Percentiles rank a stretch among this genome's conserved stretches.
phyloP scores from a whole-genome alignment of 2,113 vertebrate species.

The Desmodus rotundus region DNA sequence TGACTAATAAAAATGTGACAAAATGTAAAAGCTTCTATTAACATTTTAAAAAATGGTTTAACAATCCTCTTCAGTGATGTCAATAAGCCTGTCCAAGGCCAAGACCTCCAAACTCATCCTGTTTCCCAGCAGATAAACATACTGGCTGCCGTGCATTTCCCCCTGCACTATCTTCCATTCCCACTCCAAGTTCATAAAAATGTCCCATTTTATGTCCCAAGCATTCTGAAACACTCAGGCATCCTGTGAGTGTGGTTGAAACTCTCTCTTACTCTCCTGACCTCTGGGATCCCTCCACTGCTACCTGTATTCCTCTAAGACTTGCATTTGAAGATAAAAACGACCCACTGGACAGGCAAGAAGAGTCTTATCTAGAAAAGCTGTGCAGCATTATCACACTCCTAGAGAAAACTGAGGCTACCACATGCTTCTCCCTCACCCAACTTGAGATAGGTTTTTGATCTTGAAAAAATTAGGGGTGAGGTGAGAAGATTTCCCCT shows the following conservation, averaged over 20 bases:
- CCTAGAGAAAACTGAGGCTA: neutral
- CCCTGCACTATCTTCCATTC: neutral
- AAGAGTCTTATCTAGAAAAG: neutral
- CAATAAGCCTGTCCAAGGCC: neutral
- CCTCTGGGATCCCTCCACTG: neutral
- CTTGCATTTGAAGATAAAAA: neutral
- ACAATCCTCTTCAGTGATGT: neutral
- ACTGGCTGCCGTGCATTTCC: neutral
- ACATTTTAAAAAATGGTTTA: neutral
- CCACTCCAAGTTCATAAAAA: neutral
- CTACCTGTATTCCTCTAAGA: neutral
- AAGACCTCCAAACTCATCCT: neutral
- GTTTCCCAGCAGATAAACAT: neutral
- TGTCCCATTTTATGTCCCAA: neutral
- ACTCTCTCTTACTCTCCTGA: neutral
- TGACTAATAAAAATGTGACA: neutral
- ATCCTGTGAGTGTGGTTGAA: neutral
- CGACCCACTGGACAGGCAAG: neutral
- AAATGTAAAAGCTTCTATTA: neutral
- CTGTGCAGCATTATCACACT: neutral
- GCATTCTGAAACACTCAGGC: neutral
- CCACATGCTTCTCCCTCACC: neutral
- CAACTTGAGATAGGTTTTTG: neutral
- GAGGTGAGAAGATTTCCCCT: neutral
- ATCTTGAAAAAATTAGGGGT: neutral